These are phyloP conservation scores for Lepetodrilus schrolli DNA, from an alignment of 2,888 invertebrate genomes.

Conservation along the genomic window DNA sequence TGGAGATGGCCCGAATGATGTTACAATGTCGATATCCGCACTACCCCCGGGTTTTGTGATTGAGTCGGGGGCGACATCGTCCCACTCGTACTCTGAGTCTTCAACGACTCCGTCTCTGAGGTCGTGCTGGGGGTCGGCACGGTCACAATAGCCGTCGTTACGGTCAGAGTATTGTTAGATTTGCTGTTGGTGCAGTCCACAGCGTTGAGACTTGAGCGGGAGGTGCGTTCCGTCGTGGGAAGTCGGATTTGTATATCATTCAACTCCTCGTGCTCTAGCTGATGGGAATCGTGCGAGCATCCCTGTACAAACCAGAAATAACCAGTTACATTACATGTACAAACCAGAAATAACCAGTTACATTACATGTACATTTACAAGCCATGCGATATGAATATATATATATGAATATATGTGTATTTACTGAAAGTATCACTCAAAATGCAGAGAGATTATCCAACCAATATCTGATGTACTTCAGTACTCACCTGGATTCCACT, in stretches of 20 bases:
- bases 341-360: no score
- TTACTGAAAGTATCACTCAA: no score
- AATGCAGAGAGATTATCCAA: no score
- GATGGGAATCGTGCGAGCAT: slow-evolving; percentile 38
- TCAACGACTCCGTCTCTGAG: slow-evolving; percentile 63
- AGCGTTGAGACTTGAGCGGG: slow-evolving; percentile 62
- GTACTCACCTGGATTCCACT: neutral
- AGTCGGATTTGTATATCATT: slow-evolving; percentile 70
- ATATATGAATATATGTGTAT: no score
- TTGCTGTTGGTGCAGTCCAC: slow-evolving; percentile 51
- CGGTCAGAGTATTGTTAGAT: slow-evolving; percentile 63
- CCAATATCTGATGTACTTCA: neutral
- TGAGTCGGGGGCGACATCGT: slow-evolving; percentile 52
- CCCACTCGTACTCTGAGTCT: slow-evolving; percentile 61
- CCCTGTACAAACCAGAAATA: no score
- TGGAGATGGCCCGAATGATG: slow-evolving; percentile 15
- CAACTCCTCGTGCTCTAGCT: slow-evolving; percentile 64
- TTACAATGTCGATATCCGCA: slow-evolving; percentile 67
- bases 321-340: no score
- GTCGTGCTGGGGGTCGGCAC: slow-evolving; percentile 66
- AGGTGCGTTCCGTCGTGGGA: slow-evolving; percentile 60
- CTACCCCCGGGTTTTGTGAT: slow-evolving; percentile 51
- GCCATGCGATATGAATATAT: no score
- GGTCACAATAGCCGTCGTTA: slow-evolving; percentile 67
- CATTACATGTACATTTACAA: no score